Conservation (phyloP, 1,140 invertebrate genomes). For the Holotrichia oblita region DNA sequence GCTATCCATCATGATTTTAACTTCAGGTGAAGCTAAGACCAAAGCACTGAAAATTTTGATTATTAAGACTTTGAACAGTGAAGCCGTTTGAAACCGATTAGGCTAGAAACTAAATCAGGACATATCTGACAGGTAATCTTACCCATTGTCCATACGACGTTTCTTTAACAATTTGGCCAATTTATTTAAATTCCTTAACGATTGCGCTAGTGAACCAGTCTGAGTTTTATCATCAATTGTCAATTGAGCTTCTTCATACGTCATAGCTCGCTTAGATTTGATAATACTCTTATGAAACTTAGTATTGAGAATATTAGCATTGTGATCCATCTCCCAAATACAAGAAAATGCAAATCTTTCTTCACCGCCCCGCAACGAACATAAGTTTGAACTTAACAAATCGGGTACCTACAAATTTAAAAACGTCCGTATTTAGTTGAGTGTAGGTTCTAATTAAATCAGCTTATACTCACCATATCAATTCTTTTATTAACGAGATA, state of each 20-base stretch:
- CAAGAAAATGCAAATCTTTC: constrained; percentile 94
- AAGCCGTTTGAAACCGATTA: too few species aligned
- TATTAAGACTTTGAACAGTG: too few species aligned
- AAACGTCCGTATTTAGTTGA: too few species aligned
- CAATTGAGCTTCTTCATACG: constrained; percentile 95
- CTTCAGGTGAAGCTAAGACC: constrained; percentile 90
- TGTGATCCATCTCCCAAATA: constrained; percentile 87
- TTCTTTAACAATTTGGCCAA: constrained; percentile 92
- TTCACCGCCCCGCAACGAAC: constrained; percentile 85
- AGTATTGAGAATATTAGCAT: constrained; percentile 86
- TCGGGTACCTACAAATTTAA: too few species aligned
- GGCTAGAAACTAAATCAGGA: too few species aligned
- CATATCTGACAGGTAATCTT: too few species aligned
- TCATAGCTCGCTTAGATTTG: constrained; percentile 85
- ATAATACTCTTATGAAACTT: constrained; percentile 95
- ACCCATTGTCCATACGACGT: constrained; percentile 88
- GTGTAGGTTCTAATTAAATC: too few species aligned
- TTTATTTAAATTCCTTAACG: constrained; percentile 82
- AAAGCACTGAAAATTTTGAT: constrained; percentile 80
- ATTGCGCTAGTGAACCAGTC: constrained; percentile 78
- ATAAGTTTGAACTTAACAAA: constrained; percentile 91
- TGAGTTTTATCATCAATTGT: constrained; percentile 86
- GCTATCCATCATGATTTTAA: constrained; percentile 91
- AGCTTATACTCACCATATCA: constrained; percentile 88
- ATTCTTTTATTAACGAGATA: constrained; percentile 91